phyloP scores from a whole-genome alignment of 2,888 invertebrate species.

The Cynaeus angustus region DNA sequence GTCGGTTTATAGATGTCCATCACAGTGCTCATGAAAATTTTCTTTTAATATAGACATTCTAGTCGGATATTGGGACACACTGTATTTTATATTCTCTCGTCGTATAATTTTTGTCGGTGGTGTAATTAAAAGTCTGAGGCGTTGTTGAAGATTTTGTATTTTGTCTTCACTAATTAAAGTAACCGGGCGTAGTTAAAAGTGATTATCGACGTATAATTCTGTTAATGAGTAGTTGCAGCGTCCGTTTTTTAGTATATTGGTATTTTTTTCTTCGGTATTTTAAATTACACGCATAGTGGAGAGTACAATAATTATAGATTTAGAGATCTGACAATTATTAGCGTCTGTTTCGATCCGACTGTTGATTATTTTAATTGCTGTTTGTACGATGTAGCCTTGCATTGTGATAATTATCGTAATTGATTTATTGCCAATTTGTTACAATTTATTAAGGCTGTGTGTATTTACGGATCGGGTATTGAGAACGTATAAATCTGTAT shows the following conservation, averaged over 20 bases:
- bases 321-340: conserved; percentile 64
- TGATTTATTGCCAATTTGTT: conserved; percentile 72
- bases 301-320: conserved; percentile 59
- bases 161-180: conserved; percentile 51
- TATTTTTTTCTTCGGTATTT: conserved; percentile 52
- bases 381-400: conserved; percentile 70
- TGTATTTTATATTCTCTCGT: conserved; percentile 5
- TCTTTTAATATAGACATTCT: neutral
- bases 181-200: conserved; percentile 49
- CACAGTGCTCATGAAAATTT: too few species aligned
- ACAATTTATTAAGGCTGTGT: conserved; percentile 67
- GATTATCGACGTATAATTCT: conserved; percentile 55
- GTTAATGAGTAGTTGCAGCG: conserved; percentile 54
- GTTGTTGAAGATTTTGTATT: conserved; percentile 38
- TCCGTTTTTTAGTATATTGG: conserved; percentile 51
- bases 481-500: conserved; percentile 65
- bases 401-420: conserved; percentile 72
- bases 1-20: neutral
- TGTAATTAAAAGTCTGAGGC: conserved; percentile 33
- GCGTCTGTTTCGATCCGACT: conserved; percentile 65
- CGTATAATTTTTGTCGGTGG: conserved; percentile 13
- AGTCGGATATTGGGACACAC: conserved; percentile 22
- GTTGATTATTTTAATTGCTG: conserved; percentile 72
- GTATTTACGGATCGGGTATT: conserved; percentile 63
- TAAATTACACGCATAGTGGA: conserved; percentile 54